Base-by-base conservation (phyloP, 1,140 invertebrate genomes). In the Cotesia chilonis region DNA sequence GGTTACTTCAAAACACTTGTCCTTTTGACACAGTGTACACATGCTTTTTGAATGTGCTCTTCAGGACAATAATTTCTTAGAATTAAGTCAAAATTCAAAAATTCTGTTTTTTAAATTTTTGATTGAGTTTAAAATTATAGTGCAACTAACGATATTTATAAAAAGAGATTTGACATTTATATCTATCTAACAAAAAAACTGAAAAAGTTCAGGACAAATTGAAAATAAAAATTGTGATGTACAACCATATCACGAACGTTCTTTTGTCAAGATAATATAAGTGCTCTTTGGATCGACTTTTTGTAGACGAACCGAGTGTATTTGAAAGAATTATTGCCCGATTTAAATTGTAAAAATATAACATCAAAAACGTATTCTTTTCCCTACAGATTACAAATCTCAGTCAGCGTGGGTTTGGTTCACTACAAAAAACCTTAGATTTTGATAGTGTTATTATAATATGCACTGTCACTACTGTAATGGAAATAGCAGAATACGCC, bases 71-170 rank as follows among this genome's bases (percentile, higher is more conserved):
- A n/a, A 20, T 55, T 55, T 55, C 12, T 55, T 55, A n/a, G n/a
- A 55, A 55, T 55, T 4, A 12, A 12, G 54, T 20, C 3, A 55
- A 55, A 55, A n/a, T 55, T 55, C 54, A 4, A 55, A 14, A 55
- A 55, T 55, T 20, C 5, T 55, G n/a, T n/a, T 14, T 55, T 55
- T 55, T 55, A 55, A 55, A 55, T 55, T 55, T 55, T 20, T 55
- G 12, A 20, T 55, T n/a, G 54, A 55, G 10, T 55, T 55, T n/a
- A 55, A 55, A n/a, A 55, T 6, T 5, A 55, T n/a, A 14, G 54
- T n/a, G 9, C 54, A 55, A 55, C 9, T 20, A 14, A 55, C 1
- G 5, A 55, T 55, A 55, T 55, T 55, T 55, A 55, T 55, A 1
- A 55, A 55, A n/a, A 55, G n/a, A 55, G 54, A 55, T 55, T 55